A percentile compares a stretch with the other conserved stretches of the same genome.
Conservation (phyloP, 2,888 invertebrate species). For the Apocheima hispidaria region DNA sequence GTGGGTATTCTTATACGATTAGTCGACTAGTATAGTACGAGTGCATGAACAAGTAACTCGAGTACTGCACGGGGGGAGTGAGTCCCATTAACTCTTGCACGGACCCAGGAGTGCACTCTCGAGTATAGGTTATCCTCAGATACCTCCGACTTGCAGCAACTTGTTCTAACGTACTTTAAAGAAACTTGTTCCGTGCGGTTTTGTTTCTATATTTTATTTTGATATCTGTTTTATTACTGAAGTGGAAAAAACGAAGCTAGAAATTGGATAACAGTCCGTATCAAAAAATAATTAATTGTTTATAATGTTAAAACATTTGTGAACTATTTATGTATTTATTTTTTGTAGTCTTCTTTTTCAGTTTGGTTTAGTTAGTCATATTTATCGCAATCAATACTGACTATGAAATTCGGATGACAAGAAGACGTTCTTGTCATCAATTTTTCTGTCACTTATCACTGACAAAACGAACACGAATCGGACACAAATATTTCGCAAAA, state of each 20-base stretch:
- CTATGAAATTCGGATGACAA: no score
- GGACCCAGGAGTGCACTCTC: constrained; percentile 13
- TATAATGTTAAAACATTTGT: no score
- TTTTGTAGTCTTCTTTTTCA: no score
- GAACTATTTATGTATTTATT: no score
- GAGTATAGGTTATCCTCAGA: neutral
- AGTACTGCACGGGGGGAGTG: neutral
- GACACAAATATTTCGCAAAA: neutral
- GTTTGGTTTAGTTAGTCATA: neutral
- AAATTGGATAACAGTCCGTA: no score
- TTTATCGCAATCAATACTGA: no score
- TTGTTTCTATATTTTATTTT: neutral
- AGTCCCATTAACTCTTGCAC: constrained; percentile 14
- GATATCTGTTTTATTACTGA: neutral
- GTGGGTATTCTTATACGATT: no score
- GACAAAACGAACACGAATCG: no score
- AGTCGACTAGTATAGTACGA: neutral
- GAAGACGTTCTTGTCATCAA: no score
- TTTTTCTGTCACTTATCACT: no score
- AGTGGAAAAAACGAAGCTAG: neutral
- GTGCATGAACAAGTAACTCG: constrained; percentile 3
- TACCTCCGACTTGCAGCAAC: neutral
- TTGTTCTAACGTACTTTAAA: no score
- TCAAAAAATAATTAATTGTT: no score
- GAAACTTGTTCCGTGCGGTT: neutral